Evolutionary conservation across 35 echinoderm and acorn worm genomes (phyloP), one percentile per base, ranked within the genome.

Genomic region (Heliocidaris erythrogramma): DNA sequence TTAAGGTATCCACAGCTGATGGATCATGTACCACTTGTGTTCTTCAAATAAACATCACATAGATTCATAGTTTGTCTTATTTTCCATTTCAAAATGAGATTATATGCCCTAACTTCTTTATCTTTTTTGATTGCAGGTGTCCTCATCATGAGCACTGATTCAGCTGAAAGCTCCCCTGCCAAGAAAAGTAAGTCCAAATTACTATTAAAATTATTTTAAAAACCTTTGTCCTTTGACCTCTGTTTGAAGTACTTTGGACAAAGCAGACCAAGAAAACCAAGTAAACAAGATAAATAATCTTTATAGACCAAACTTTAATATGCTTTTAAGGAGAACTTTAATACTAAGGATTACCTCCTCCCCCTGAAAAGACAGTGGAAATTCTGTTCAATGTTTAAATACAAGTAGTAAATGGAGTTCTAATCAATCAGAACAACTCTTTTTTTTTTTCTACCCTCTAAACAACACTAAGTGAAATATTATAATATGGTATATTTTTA

Each of bases 101-200:
- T 30, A 86, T 0, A 86, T 30, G 21, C 21, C 21, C 9, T 86
- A 86, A 29, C 31, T 89, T 89, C 87, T 89, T 47, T 92, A 21
- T 53, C 8, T 92, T 0, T n/a, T 30, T 59, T 0, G 0, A 17
- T 92, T 92, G 27, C 91, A 92, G 91, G 50, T n/a, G 50, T 14
- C 49, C 47, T 59, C 49, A 92, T 59, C 91, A 92, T 92, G 91
- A 92, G 91, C 27, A 59, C 91, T 14, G 91, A 92, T 12, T 13
- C 91, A n/a, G 91, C 48, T 29, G 91, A 92, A 30, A 92, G 30
- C 24, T 17, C 91, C 12, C 91, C 91, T 30, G 50, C 47, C 2
- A 92, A 92, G 91, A 92, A 92, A 92, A 48, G 48, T 48, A 89
- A 47, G 87, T 89, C 18, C 18, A 35, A 32, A n/a, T 42, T 11